phyloP scores from a whole-genome alignment of 2,113 vertebrate genomes.

The Triplophysa siluroides region DNA sequence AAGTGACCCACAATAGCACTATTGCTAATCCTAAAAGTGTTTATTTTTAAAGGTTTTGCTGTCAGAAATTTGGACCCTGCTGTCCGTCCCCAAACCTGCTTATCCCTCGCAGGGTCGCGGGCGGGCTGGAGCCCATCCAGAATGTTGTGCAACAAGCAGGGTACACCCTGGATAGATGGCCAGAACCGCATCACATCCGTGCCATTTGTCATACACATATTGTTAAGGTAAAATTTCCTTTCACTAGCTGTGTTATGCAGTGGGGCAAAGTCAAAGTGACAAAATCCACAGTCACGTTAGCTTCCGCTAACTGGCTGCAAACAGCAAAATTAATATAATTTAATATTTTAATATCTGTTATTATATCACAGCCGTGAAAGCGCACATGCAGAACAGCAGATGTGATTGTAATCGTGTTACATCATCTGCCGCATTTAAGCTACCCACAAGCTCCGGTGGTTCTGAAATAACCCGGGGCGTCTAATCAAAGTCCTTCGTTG shows the following conservation, averaged over 20 bases:
- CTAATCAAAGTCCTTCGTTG: not conserved
- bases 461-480: not conserved
- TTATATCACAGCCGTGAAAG: conserved; percentile 1
- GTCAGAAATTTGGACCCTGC: too few species aligned
- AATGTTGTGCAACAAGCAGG: too few species aligned
- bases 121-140: too few species aligned
- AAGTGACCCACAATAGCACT: too few species aligned
- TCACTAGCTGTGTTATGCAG: not conserved
- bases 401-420: not conserved
- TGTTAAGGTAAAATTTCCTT: not conserved
- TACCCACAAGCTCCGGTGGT: not conserved
- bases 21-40: too few species aligned
- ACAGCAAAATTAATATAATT: not conserved
- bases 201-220: too few species aligned
- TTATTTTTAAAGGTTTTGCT: too few species aligned
- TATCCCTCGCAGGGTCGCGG: too few species aligned
- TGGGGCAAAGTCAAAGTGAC: not conserved
- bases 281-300: not conserved
- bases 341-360: not conserved
- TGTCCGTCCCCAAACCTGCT: too few species aligned
- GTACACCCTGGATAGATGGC: too few species aligned
- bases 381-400: not conserved
- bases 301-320: conserved; percentile 1
- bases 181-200: too few species aligned
- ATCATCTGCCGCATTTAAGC: conserved; percentile 23